phyloP scores from a whole-genome alignment of 1,140 invertebrate genomes.

The Drosophila prosaltans region DNA sequence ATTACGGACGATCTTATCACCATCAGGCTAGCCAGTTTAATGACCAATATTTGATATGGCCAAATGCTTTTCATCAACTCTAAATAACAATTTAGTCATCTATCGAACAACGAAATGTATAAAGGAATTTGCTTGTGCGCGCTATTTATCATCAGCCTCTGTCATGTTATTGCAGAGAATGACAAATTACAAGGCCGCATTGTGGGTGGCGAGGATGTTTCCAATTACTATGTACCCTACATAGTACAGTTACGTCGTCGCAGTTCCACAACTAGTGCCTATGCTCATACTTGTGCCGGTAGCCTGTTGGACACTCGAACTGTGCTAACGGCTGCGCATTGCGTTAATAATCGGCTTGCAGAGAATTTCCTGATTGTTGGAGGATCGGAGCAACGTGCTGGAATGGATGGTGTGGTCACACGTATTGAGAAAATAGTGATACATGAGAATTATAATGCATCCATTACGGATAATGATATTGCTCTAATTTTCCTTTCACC shows the following conservation, averaged over 20 bases:
- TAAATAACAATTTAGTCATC: slow-evolving; percentile 44
- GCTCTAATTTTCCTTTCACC: slow-evolving; percentile 59
- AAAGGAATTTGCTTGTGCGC: slow-evolving; percentile 32
- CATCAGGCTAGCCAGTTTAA: slow-evolving; percentile 36
- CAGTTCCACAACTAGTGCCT: slow-evolving; percentile 37
- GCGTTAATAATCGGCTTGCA: slow-evolving; percentile 66
- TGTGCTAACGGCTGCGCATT: slow-evolving; percentile 86
- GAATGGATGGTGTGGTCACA: slow-evolving; percentile 56
- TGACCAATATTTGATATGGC: slow-evolving; percentile 40
- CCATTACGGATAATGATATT: slow-evolving; percentile 66
- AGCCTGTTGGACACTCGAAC: slow-evolving; percentile 55
- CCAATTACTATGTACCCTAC: slow-evolving; percentile 43
- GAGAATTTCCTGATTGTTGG: slow-evolving; percentile 61
- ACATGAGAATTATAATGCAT: slow-evolving; percentile 65
- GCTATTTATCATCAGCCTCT: slow-evolving; percentile 18
- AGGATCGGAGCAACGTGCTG: slow-evolving; percentile 47
- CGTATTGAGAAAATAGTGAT: slow-evolving; percentile 51
- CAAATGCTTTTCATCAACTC: slow-evolving; percentile 35
- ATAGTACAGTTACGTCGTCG: slow-evolving; percentile 61
- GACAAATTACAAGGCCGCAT: slow-evolving; percentile 48
- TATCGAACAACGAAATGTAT: slow-evolving; percentile 57
- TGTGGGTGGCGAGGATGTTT: slow-evolving; percentile 52
- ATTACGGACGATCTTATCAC: slow-evolving; percentile 35
- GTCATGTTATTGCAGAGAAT: neutral
- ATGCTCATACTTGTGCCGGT: slow-evolving; percentile 50